A percentile compares a stretch with the other conserved stretches of the same genome.
Evolutionary conservation across 2,113 vertebrate species (phyloP).

Genomic region (Brienomyrus brachyistius): DNA sequence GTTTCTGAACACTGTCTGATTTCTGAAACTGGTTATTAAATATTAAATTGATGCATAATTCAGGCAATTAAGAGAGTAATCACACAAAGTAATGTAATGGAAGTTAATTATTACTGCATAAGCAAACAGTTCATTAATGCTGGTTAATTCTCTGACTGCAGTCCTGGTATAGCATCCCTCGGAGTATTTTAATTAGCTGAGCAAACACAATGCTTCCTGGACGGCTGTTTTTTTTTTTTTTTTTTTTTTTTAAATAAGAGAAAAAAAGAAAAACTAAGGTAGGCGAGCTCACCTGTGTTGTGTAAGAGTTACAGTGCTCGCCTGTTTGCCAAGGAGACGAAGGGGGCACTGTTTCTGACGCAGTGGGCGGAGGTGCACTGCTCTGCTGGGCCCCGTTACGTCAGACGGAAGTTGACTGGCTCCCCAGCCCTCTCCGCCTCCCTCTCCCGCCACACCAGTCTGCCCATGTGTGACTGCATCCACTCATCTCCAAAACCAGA

Average conservation of each 20-base stretch:
- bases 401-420: slow-evolving; percentile 32
- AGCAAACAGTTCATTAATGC: slow-evolving; percentile 99
- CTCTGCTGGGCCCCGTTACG: slow-evolving; percentile 24
- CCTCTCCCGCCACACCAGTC: neutral
- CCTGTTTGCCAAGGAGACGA: slow-evolving; percentile 23
- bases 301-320: slow-evolving; percentile 40
- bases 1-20: slow-evolving; percentile 99
- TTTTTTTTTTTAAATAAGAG: slow-evolving; percentile 32
- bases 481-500: neutral
- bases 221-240: slow-evolving; percentile 38
- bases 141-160: slow-evolving; percentile 97
- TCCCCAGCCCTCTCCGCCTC: neutral
- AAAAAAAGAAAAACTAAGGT: slow-evolving; percentile 34
- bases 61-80: slow-evolving; percentile 99
- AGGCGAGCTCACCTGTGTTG: slow-evolving; percentile 56
- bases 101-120: slow-evolving; percentile 99
- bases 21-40: slow-evolving; percentile 99
- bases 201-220: slow-evolving; percentile 68
- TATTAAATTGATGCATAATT: slow-evolving; percentile 99
- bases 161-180: slow-evolving; percentile 94
- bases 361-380: slow-evolving; percentile 24
- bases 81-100: slow-evolving; percentile 99
- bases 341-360: slow-evolving; percentile 13
- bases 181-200: slow-evolving; percentile 78
- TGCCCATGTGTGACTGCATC: slow-evolving; percentile 12